phyloP scores from a whole-genome alignment of 2,888 invertebrate genomes.

The Anoplius nigerrimus region DNA sequence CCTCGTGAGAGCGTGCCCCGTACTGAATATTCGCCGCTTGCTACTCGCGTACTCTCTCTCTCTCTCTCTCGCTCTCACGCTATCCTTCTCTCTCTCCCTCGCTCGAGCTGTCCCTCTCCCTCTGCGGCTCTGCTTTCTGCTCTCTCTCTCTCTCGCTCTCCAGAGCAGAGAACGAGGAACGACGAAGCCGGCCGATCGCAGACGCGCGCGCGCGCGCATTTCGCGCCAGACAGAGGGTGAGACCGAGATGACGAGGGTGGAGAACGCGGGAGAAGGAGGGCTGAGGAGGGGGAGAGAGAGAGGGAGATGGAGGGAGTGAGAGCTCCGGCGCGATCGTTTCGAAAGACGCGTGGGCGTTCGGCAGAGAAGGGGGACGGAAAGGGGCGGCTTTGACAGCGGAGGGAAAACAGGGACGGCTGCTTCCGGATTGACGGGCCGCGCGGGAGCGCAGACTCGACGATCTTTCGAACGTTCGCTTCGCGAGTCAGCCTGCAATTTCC shows the following conservation, averaged over 20 bases:
- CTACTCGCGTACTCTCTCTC: constrained; percentile 22
- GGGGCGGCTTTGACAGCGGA: constrained; percentile 25
- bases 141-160: constrained; percentile 26
- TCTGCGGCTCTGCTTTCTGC: not conserved
- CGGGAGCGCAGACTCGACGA: no score
- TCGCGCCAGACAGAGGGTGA: constrained; percentile 26
- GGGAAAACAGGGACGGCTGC: constrained; percentile 8
- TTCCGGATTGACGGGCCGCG: no score
- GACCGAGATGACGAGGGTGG: no score
- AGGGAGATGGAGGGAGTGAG: not conserved
- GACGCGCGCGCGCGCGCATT: constrained; percentile 23
- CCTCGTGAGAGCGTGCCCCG: constrained; percentile 59
- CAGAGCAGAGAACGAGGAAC: constrained; percentile 29
- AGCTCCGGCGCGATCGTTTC: constrained; percentile 35
- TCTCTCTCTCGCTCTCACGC: constrained; percentile 26
- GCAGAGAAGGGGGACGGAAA: not conserved
- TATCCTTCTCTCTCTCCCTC: constrained; percentile 12
- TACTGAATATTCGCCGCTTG: constrained; percentile 51
- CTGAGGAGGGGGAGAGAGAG: no score
- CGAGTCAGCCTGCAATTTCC: no score
- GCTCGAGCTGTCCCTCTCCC: constrained; percentile 3
- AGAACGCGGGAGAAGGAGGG: no score
- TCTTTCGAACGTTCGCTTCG: no score
- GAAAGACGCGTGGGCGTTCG: constrained; percentile 54
- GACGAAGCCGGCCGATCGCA: constrained; percentile 27